Percentiles rank a stretch among this genome's conserved stretches.
phyloP scores from a whole-genome alignment of 2,888 invertebrate species.

The Tinea trinotella region DNA sequence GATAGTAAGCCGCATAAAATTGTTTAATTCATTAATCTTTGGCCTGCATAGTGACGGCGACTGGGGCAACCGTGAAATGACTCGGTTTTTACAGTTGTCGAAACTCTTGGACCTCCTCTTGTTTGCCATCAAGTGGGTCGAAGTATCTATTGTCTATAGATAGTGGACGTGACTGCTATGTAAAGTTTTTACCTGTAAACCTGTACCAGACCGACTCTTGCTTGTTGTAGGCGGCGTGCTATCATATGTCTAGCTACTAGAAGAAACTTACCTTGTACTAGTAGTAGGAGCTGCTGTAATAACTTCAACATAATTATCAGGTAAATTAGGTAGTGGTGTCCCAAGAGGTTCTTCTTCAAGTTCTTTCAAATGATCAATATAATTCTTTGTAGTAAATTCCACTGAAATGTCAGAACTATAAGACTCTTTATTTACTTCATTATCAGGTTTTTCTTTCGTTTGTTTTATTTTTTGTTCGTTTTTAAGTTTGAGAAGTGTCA shows the following conservation, averaged over 20 bases:
- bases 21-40: too few species aligned
- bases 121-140: too few species aligned
- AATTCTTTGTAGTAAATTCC: constrained; percentile 36
- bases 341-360: constrained; percentile 58
- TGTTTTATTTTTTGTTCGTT: constrained; percentile 34
- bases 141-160: too few species aligned
- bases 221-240: not conserved
- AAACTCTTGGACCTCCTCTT: too few species aligned
- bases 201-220: not conserved
- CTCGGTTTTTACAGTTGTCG: too few species aligned
- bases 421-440: constrained; percentile 22
- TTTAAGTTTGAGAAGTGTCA: constrained; percentile 36
- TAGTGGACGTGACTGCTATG: too few species aligned
- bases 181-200: not conserved
- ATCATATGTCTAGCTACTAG: too few species aligned
- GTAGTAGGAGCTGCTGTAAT: constrained; percentile 39
- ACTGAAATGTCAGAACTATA: constrained; percentile 8
- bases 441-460: constrained; percentile 26
- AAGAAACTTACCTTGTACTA: constrained; percentile 9
- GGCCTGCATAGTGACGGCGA: too few species aligned
- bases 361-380: constrained; percentile 41
- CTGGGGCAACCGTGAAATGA: too few species aligned
- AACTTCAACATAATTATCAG: constrained; percentile 47
- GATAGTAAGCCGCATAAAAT: too few species aligned
- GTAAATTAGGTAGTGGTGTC: constrained; percentile 40